These are phyloP conservation scores for Mycteria americana DNA, from an alignment of 2,797 vertebrate species.

Conservation along the genomic window DNA sequence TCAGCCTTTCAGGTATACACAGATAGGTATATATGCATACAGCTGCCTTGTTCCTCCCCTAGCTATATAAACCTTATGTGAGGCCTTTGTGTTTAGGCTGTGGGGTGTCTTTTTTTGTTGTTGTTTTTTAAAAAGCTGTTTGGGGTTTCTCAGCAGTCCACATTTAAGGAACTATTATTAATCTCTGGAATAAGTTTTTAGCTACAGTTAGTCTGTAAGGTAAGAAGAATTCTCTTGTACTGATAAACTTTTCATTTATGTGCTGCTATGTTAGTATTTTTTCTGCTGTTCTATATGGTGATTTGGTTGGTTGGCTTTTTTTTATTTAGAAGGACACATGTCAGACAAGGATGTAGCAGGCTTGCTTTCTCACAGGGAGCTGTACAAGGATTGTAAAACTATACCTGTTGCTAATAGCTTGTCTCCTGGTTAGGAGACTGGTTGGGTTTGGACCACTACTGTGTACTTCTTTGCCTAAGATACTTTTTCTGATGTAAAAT, in stretches of 20 bases:
- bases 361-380: background rate
- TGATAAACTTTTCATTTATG: background rate
- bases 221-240: background rate
- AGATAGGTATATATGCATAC: background rate
- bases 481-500: background rate
- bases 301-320: background rate
- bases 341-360: background rate
- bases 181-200: background rate
- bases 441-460: background rate
- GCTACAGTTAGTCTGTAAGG: background rate
- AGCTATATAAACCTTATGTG: rapidly evolving
- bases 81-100: rapidly evolving
- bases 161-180: rapidly evolving
- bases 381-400: background rate
- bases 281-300: background rate
- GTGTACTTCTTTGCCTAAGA: background rate
- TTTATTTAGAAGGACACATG: background rate
- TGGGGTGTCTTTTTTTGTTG: rapidly evolving
- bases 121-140: no score
- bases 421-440: background rate
- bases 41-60: rapidly evolving
- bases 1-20: background rate
- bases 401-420: background rate
- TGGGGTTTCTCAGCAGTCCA: background rate
- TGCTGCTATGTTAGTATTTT: background rate